phyloP scores from a whole-genome alignment of 2,113 vertebrate species.

The Shinisaurus crocodilurus region DNA sequence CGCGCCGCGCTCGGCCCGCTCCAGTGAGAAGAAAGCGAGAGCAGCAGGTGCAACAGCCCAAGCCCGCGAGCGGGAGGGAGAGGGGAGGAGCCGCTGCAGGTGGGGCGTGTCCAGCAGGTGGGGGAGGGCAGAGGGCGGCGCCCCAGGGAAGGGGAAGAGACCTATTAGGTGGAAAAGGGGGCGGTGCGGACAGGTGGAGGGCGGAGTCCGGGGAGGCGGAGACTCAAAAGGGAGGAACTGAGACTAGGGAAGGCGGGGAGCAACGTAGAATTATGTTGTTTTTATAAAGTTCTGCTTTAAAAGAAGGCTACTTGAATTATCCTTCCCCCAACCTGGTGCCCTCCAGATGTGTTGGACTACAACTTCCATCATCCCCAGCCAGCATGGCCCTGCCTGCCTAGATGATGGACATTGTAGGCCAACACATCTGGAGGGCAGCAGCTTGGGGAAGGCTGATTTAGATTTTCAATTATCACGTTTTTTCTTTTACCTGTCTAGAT shows the following conservation, averaged over 20 bases:
- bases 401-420: no score
- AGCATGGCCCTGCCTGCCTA: no score
- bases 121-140: background rate
- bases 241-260: no score
- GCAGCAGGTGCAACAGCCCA: conserved; percentile 16
- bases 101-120: background rate
- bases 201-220: background rate
- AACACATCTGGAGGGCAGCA: no score
- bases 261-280: no score
- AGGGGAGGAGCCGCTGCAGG: background rate
- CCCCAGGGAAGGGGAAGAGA: background rate
- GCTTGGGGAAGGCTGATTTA: no score
- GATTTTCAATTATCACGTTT: background rate
- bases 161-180: background rate
- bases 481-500: background rate
- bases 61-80: background rate
- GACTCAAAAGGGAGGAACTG: background rate
- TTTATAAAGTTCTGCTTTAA: background rate
- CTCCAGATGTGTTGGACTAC: background rate
- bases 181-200: conserved; percentile 17
- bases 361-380: background rate
- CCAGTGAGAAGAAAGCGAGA: background rate
- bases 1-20: background rate
- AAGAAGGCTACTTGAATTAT: background rate
- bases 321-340: background rate